Percentiles rank a stretch among this genome's conserved stretches.
Conservation (phyloP, 2,113 vertebrate species). For the Otis tarda region DNA sequence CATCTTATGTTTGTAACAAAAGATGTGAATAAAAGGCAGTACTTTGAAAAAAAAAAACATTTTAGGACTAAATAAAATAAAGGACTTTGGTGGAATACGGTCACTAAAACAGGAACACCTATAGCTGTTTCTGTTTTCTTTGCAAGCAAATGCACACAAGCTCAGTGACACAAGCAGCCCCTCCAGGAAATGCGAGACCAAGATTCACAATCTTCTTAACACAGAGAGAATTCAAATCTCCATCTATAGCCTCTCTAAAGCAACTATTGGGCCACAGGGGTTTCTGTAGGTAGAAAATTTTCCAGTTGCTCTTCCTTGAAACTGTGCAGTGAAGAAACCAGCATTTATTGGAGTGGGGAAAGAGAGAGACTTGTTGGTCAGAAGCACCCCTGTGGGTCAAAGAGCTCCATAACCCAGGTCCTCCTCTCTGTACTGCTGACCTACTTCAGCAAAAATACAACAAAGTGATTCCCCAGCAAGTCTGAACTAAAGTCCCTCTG, state of each 20-base stretch:
- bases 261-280: background rate
- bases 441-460: background rate
- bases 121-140: background rate
- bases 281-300: background rate
- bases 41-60: background rate
- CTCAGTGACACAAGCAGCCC: background rate
- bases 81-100: background rate
- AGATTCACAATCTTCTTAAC: background rate
- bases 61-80: background rate
- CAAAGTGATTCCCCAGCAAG: background rate
- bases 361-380: background rate
- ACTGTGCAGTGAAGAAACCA: background rate
- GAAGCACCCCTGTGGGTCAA: background rate
- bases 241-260: background rate
- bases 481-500: background rate
- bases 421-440: background rate
- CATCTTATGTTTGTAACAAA: background rate
- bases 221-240: background rate
- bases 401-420: background rate
- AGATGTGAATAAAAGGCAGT: background rate
- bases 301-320: background rate
- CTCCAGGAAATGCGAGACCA: background rate
- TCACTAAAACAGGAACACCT: background rate
- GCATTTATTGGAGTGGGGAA: background rate
- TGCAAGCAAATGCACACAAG: background rate